Evolutionary conservation across 2,113 vertebrate genomes (phyloP), one percentile per base, ranked within the genome.

Genomic region (Pterocles burchelli): DNA sequence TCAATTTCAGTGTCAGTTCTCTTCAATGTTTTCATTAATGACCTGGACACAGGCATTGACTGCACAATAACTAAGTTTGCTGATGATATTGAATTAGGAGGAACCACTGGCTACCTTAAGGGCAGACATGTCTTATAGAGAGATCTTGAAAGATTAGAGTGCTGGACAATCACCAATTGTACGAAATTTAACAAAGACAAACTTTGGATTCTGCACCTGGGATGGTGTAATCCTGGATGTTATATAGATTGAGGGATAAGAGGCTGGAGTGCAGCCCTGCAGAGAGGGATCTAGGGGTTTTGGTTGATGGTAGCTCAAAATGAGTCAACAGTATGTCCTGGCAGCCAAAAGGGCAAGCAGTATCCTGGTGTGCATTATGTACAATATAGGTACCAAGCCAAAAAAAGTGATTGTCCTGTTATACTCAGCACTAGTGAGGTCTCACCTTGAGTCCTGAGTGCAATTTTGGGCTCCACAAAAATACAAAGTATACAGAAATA

Each of bases 231-330:
- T 86, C 22, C n/a, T 63, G 18, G 7, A 34, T 58, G 11, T 45
- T 0, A 0, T 28, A 68, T 1, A 51, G 38, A 34, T 1, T 3
- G 5, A 58, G 14, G 13, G 5, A 51, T 67, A 14, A 41, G 7
- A 72, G 16, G 5, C 24, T 83, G 21, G 21, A 75, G 5, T 17
- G 5, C 9, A 79, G 11, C 12, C 52, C 25, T 80, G 38, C 10
- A 84, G 31, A 80, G 86, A 43, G 10, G 18, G 9, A 58, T 67
- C 26, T 76, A 31, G 8, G 18, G 31, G 1, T 13, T 89, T 41
- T 86, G 13, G 9, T 34, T 49, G 38, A 41, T 59, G 18, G 4
- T 45, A 89, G 4, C 16, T 89, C 28, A 58, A 3, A 12, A 41
- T 41, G 41, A 41, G 41, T 41, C 41, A 41, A 41, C 41, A 41